Conservation (phyloP, 2,888 invertebrate species). For the Acheta domesticus region DNA sequence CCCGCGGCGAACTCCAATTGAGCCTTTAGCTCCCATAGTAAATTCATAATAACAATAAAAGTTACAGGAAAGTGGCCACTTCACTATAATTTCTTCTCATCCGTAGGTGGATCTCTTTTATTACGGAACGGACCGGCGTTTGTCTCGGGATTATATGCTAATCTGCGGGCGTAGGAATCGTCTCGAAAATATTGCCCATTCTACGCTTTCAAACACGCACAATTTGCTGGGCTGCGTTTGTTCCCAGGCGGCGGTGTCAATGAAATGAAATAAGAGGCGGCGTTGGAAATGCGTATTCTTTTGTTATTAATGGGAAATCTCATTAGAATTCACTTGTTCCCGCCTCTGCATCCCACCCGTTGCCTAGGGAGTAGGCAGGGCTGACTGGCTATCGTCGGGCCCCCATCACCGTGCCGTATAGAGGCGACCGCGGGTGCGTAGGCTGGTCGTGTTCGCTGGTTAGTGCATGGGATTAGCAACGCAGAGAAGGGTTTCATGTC, state of each 20-base stretch:
- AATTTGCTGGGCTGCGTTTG: not conserved
- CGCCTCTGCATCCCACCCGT: not conserved
- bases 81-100: not conserved
- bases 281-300: conserved; percentile 3
- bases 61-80: not conserved
- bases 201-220: not conserved
- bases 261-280: not conserved
- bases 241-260: not conserved
- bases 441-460: no score
- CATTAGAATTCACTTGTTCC: conserved; percentile 18
- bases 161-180: not conserved
- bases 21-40: not conserved
- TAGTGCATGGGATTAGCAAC: no score
- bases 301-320: not conserved
- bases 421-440: no score
- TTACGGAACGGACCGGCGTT: not conserved
- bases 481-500: no score
- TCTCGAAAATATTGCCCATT: conserved; percentile 9
- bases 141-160: conserved; percentile 9
- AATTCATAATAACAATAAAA: conserved; percentile 3
- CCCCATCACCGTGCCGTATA: no score
- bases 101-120: not conserved
- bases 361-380: not conserved
- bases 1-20: not conserved
- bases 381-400: no score